Evolutionary conservation across 2,888 invertebrate genomes (phyloP), one percentile per base, ranked within the genome.

Genomic region (Blastobasis lacticolella): DNA sequence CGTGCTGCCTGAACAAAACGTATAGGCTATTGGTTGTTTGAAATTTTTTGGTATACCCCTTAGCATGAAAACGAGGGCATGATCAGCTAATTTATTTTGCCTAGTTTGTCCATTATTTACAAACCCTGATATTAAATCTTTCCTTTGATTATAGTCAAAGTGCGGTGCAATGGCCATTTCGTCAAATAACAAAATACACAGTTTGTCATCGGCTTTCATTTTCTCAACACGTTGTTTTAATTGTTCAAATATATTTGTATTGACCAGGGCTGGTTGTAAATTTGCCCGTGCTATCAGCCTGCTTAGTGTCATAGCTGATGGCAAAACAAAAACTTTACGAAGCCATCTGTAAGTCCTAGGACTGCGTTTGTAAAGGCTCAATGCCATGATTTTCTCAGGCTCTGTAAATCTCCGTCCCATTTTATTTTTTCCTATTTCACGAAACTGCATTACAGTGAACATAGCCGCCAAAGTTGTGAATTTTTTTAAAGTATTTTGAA

Each of bases 1-100:
- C 45, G 56, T 59, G n/a, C 49, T 55, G 0, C 54, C 49, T 9
- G 52, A 6, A 38, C 52, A 60, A 54, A 60, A 60, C 41, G 43
- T 37, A 37, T 50, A 50, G 2, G 46, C 5, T 5, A 50, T 9
- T 38, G 50, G 46, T 36, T 46, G 46, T 36, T 50, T 50, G 37
- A 41, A 50, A n/a, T 50, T 50, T 41, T 50, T 49, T 5, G 4
- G 7, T 5, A 50, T 46, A 9, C 51, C 47, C 38, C 41, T 40
- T 9, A 51, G 37, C 51, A 48, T 51, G 37, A 51, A 51, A 38
- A 51, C 51, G 10, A 51, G 43, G 9, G 45, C 51, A 10, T 51
- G 46, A 9, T 51, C 51, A 6, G 51, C 51, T 37, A 48, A 45
- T 43, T 48, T n/a, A 10, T 48, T 48, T n/a, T 36, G 10, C 5